phyloP scores from a whole-genome alignment of 2,797 vertebrate species.

The Cuculus canorus region DNA sequence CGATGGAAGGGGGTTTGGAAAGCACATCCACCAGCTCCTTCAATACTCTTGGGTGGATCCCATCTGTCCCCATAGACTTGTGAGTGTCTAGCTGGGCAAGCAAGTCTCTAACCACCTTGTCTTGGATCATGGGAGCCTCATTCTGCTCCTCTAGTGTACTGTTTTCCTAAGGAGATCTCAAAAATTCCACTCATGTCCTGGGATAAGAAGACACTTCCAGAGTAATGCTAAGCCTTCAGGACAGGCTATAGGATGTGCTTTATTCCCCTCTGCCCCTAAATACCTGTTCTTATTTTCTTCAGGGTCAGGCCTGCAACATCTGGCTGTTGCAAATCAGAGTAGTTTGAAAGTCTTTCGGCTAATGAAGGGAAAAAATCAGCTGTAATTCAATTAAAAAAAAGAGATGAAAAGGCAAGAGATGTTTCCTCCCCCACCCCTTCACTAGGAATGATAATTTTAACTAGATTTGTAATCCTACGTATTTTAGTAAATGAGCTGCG shows the following conservation, averaged over 20 bases:
- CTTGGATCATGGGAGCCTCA: no score
- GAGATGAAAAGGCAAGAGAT: not conserved
- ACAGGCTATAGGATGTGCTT: accelerated
- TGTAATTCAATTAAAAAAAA: slow-evolving; percentile 11
- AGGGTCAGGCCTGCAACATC: not conserved
- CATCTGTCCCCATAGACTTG: no score
- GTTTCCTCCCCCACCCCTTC: not conserved
- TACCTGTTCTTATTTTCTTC: not conserved
- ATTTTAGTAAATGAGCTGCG: slow-evolving; percentile 60
- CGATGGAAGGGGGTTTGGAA: no score
- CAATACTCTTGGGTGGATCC: no score
- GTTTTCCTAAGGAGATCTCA: not conserved
- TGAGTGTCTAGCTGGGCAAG: no score
- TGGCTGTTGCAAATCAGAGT: not conserved
- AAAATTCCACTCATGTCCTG: not conserved
- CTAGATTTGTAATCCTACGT: slow-evolving; percentile 55
- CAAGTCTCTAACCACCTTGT: no score
- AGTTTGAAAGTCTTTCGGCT: not conserved
- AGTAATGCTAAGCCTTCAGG: not conserved
- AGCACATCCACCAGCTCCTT: no score
- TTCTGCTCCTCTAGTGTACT: no score
- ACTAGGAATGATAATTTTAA: slow-evolving; percentile 55
- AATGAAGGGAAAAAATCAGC: slow-evolving; percentile 6
- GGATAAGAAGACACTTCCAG: not conserved
- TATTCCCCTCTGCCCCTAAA: not conserved